Base-by-base conservation (phyloP, 2,888 invertebrate species). In the Keiferia lycopersicella region DNA sequence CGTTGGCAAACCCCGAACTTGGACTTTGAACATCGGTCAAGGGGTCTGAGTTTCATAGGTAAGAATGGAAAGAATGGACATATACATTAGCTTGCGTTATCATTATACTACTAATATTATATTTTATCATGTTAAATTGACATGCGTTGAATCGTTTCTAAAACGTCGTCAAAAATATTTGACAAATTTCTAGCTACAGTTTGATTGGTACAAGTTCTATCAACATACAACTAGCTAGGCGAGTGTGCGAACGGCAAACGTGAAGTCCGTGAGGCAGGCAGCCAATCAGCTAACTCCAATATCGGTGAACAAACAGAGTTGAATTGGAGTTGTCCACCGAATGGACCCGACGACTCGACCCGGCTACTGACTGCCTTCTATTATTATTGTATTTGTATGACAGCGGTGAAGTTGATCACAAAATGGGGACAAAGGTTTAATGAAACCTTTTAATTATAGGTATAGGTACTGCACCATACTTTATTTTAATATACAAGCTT, bases 241-340 rank as follows among this genome's bases (percentile, higher is more conserved):
- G 0, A 11, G 2, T 30, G 57, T 41, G 50, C 26, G 34, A 20
- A 30, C 30, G 61, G 50, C 26, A 50, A 20, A 30, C 30, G 61
- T 50, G 26, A 48, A 61, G 61, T 61, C 61, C 50, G 45, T 50
- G 26, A 73, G 77, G 75, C 76, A 73, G 75, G 69, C 80, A 86
- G 87, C 87, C 87, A 87, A 87, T 84, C 85, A 83, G 85, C 86
- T 83, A 87, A 85, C 78, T 84, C 77, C 87, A 86, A 86, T 85
- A 87, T 81, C 79, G 81, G 14, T 78, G 73, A 66, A 79, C 85
- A 88, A 87, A 87, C 84, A 88, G 67, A 69, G 74, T 65, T 77
- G 76, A 80, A 80, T 82, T 78, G 80, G 79, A 81, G 79, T 79
- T 75, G 76, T 75, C 78, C 16, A 20, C 30, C 20, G 50, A 56